Conservation (phyloP, 2,113 vertebrate genomes). For the Oceanodroma tethys region DNA sequence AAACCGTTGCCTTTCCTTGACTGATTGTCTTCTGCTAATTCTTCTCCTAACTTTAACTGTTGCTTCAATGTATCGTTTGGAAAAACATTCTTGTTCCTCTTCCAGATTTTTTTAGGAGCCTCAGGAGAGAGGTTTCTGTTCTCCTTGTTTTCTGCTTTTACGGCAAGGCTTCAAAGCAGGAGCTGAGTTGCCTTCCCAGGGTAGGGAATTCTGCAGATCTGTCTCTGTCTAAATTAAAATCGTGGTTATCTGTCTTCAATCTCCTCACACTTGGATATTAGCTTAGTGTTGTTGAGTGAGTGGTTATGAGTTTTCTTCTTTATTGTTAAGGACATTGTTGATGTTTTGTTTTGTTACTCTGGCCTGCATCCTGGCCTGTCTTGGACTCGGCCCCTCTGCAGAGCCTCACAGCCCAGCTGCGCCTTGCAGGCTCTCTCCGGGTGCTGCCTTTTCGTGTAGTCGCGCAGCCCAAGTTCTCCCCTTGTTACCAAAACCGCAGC, state of each 20-base stretch:
- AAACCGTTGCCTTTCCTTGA: neutral
- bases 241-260: neutral
- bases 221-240: neutral
- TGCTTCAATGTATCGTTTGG: neutral
- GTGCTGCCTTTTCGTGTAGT: neutral
- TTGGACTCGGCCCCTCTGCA: neutral
- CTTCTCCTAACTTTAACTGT: neutral
- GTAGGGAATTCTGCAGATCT: neutral
- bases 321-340: neutral
- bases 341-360: neutral
- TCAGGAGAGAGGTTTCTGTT: neutral
- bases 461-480: neutral
- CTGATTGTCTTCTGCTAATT: neutral
- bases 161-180: slow-evolving; percentile 10
- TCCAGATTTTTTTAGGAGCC: neutral
- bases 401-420: neutral
- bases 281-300: neutral
- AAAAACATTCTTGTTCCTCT: neutral
- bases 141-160: neutral
- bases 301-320: neutral
- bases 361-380: neutral
- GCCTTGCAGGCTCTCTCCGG: neutral
- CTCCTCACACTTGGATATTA: slow-evolving; percentile 23
- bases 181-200: neutral
- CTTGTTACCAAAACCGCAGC: neutral